These are phyloP conservation scores for Xyliphius kryptos DNA, from an alignment of 2,113 vertebrate genomes.

Conservation along the genomic window DNA sequence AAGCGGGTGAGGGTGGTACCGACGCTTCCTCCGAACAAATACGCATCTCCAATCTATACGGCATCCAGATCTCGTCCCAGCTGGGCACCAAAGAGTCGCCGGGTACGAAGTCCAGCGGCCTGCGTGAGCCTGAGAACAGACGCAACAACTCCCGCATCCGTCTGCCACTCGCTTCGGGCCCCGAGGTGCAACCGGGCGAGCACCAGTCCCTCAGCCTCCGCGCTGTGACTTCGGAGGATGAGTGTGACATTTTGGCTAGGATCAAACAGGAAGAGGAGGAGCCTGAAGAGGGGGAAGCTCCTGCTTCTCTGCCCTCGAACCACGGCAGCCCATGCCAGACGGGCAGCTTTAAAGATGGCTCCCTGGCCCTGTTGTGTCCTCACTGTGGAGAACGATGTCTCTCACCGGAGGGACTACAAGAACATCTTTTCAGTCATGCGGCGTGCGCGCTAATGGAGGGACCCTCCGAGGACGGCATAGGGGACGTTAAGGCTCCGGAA, in stretches of 20 bases:
- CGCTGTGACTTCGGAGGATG: slow-evolving; percentile 63
- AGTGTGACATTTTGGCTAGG: slow-evolving; percentile 61
- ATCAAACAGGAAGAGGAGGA: slow-evolving; percentile 81
- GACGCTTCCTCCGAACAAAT: slow-evolving; percentile 66
- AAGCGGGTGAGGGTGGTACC: slow-evolving; percentile 66
- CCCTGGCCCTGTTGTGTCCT: slow-evolving; percentile 75
- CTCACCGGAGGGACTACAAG: slow-evolving; percentile 72
- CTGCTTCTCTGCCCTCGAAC: slow-evolving; percentile 53
- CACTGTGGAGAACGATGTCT: slow-evolving; percentile 87
- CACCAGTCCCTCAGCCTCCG: slow-evolving; percentile 57
- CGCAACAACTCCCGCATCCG: slow-evolving; percentile 59
- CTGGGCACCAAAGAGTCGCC: slow-evolving; percentile 70
- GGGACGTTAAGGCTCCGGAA: slow-evolving; percentile 52
- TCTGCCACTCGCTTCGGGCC: slow-evolving; percentile 74
- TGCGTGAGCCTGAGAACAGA: slow-evolving; percentile 47
- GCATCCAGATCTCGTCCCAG: slow-evolving; percentile 93
- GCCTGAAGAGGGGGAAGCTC: slow-evolving; percentile 55
- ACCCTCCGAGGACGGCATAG: slow-evolving; percentile 46
- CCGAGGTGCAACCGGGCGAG: slow-evolving; percentile 68
- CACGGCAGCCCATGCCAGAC: slow-evolving; percentile 54
- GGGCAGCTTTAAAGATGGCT: slow-evolving; percentile 60
- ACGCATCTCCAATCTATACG: slow-evolving; percentile 90
- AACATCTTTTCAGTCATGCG: slow-evolving; percentile 84
- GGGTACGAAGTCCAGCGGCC: slow-evolving; percentile 59
- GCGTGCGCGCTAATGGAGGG: slow-evolving; percentile 72